Evolutionary conservation across 2,797 vertebrate genomes (phyloP), one percentile per base, ranked within the genome.

Genomic region (Okamejei kenojei): DNA sequence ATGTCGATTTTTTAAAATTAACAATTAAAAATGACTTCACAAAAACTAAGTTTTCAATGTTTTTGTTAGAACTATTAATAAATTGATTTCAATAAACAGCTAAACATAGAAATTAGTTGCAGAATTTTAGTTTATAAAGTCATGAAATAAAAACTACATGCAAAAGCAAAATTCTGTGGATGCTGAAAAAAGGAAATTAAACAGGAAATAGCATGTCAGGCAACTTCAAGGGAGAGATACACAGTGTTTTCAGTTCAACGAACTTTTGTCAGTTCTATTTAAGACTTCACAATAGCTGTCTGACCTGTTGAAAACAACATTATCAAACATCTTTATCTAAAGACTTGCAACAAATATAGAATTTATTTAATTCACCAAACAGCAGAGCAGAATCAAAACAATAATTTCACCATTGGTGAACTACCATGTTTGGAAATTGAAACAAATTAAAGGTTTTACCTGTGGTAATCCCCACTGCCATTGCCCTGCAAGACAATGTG

Each of bases 401-500:
- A 2, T 0, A 32, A 88, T 19, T 35, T n/a, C 63, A 88, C n/a
- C n/a, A n/a, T n/a, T n/a, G n/a, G 26, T 19, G 26, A 10, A n/a
- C 29, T 77, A 58, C 26, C 1, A 29, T 58, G 23, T n/a, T 21
- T 26, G 61, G 0, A 32, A 93, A 4, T 10, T 0, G 94, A 8
- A 74, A 93, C 93, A 77, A 90, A 29, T 86, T 65, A 21, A 1
- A 73, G n/a, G 91, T 93, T 86, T 96, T 96, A 97, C 97, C 96
- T 97, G 97, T 84, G 95, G 94, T 94, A 97, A 94, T 93, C 95
- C 94, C 97, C 97, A 97, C 68, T 96, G 97, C 95, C 96, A 96
- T 23, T 97, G 96, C 94, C 96, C 96, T 84, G 96, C 94, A 93
- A 97, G 93, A 94, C 95, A 97, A 38, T 97, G 97, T 58, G 96